Percentiles rank a stretch among this genome's conserved stretches.
Conservation (phyloP, 2,113 vertebrate genomes). For the Cyprinodon brontotheroides region DNA sequence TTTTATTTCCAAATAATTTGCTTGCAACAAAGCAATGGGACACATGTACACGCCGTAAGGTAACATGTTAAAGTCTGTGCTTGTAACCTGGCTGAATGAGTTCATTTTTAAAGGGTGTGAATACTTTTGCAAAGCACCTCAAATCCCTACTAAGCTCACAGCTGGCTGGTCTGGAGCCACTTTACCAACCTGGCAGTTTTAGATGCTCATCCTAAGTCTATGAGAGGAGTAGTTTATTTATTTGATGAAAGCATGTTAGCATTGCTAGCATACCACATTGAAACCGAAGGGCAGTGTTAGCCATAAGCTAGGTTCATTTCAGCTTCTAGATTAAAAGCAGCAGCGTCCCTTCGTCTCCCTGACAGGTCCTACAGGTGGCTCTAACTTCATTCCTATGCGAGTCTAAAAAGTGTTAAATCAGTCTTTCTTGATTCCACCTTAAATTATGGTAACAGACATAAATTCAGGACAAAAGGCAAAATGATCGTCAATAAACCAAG, state of each 20-base stretch:
- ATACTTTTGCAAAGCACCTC: background rate
- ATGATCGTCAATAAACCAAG: constrained; percentile 62
- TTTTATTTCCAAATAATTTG: no score
- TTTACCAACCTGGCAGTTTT: constrained; percentile 15
- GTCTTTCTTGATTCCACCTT: background rate
- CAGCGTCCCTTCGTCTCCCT: constrained; percentile 7
- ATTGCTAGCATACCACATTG: constrained; percentile 23
- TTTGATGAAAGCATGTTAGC: constrained; percentile 40
- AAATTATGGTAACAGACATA: constrained; percentile 36
- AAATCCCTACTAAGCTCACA: constrained; percentile 27
- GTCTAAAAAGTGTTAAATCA: constrained; percentile 16
- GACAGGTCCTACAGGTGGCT: constrained; percentile 5
- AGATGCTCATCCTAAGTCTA: constrained; percentile 19
- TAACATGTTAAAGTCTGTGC: no score
- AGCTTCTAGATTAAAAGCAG: constrained; percentile 18
- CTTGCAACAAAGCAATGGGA: no score
- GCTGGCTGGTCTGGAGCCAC: constrained; percentile 38
- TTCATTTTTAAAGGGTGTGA: background rate
- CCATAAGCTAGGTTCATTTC: background rate
- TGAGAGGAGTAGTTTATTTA: constrained; percentile 28
- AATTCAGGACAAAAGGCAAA: constrained; percentile 54
- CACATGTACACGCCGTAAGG: no score
- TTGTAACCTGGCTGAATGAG: background rate
- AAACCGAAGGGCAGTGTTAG: constrained; percentile 7
- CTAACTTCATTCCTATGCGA: constrained; percentile 7